Base-by-base conservation (phyloP, 2,888 invertebrate species). In the Carcina quercana region DNA sequence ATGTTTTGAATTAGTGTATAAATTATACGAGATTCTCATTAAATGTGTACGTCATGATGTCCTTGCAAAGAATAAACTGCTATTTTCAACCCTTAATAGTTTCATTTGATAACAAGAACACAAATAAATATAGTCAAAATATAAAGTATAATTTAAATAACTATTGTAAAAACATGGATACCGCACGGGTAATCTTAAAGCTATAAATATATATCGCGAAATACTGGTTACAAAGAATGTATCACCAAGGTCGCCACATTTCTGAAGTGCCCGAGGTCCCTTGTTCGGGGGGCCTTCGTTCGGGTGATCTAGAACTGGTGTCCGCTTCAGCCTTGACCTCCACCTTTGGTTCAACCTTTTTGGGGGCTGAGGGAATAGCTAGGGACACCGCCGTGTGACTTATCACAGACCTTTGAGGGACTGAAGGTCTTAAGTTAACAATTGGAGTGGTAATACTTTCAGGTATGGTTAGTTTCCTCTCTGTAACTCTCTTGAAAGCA, bases 171-270 rank as follows among this genome's bases (percentile, higher is more conserved):
- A 35, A 37, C 35, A 10, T 28, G 21, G 21, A 37, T 41, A 43
- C 40, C 41, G n/a, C 25, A 49, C 44, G 56, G 74, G 78, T 76
- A 78, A 55, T 47, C 52, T 67, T 74, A 73, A 67, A 73, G 61
- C 66, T 69, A 54, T 29, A 8, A 31, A 15, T 15, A 24, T 12
- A 11, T 22, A 17, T 4, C 7, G 7, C 17, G 7, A 17, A 17
- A 17, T 7, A 17, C 7, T 17, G 14, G 14, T 25, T 25, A 6
- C 12, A 25, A 37, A 26, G 24, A 15, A 30, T 5, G 8, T 20
- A 31, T 64, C 53, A 79, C 82, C 82, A 83, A 6, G 83, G 83
- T 20, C 83, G 55, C 83, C 83, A 83, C 79, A 83, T 73, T 36
- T 79, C 80, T 0, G 65, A 43, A 37, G 60, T 67, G 5, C 51